Conservation (phyloP, 2,797 vertebrate genomes). For the Myripristis jacobus region DNA sequence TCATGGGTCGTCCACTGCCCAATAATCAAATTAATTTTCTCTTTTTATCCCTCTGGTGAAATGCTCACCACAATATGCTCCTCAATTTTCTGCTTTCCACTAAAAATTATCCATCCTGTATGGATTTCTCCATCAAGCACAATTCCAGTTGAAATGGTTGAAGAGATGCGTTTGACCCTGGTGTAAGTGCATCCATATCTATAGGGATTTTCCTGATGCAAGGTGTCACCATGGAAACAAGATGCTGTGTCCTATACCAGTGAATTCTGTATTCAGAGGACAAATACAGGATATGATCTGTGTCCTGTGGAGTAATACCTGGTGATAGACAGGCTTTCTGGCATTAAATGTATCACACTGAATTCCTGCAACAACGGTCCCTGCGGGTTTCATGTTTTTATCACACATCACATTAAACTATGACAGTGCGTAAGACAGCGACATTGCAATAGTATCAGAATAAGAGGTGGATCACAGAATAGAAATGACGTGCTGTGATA, state of each 20-base stretch:
- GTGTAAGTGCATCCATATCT: background rate
- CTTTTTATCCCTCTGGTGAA: background rate
- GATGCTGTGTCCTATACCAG: background rate
- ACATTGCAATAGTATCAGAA: no score
- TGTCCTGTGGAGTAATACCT: background rate
- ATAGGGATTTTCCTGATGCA: background rate
- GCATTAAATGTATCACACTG: no score
- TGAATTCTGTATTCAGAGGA: no score
- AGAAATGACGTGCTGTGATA: background rate
- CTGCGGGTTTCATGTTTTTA: no score
- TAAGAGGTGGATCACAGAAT: no score
- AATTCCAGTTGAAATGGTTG: background rate
- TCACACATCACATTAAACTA: no score
- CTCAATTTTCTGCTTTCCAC: background rate
- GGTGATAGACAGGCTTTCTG: background rate
- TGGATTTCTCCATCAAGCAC: background rate
- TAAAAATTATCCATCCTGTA: background rate
- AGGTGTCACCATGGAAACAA: slow-evolving; percentile 9
- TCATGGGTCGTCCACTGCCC: background rate
- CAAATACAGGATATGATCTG: background rate
- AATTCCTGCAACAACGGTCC: no score
- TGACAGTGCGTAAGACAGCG: no score
- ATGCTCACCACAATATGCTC: background rate
- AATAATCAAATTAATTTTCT: no score
- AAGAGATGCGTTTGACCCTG: background rate